Evolutionary conservation across 2,797 vertebrate species (phyloP), one percentile per base, ranked within the genome.

Genomic region (Rousettus madagascariensis): DNA sequence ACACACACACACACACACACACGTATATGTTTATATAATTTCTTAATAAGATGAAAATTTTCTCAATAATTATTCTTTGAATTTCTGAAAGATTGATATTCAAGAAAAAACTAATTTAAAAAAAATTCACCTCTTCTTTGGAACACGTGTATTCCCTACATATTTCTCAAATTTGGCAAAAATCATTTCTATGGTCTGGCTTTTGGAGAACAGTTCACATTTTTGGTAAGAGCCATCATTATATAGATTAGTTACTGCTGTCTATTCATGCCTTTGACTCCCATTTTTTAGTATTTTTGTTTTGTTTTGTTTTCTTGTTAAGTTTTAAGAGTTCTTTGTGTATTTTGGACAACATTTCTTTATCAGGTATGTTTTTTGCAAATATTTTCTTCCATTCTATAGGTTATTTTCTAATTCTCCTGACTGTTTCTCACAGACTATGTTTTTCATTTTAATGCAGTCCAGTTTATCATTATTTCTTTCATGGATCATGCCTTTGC

Each of bases 131-230:
- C 12, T 94, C 5, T 79, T 41, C 51, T 96, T 97, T 95, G 77
- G 96, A 57, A 86, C 94, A 99, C 98, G 97, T 96, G 96, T 49
- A 68, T 98, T 93, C 99, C 99, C 53, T 85, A 98, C 49, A 16
- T 49, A 49, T 49, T 49, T 49, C 49, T 49, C 99, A 90, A 99
- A 99, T 98, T 99, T 98, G 98, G 99, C 94, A 97, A 86, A 96
- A 98, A 99, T 96, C 97, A 99, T 82, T 97, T 98, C 22, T 99
- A 99, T 90, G 98, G 99, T 36, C 98, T 99, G 93, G 99, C 99
- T 68, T 90, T 99, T 8, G 98, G 98, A 91, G 95, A 98, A 77
- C 96, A 98, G 95, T 57, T 99, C 20, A 98, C 98, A 0, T 99
- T 98, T 97, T 98, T 99, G 98, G 98, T 99, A 95, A 98, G 98